Percentiles rank a stretch among this genome's conserved stretches.
Evolutionary conservation across 2,888 invertebrate genomes (phyloP).

Genomic region (Imbricaverruca yamaguchii): DNA sequence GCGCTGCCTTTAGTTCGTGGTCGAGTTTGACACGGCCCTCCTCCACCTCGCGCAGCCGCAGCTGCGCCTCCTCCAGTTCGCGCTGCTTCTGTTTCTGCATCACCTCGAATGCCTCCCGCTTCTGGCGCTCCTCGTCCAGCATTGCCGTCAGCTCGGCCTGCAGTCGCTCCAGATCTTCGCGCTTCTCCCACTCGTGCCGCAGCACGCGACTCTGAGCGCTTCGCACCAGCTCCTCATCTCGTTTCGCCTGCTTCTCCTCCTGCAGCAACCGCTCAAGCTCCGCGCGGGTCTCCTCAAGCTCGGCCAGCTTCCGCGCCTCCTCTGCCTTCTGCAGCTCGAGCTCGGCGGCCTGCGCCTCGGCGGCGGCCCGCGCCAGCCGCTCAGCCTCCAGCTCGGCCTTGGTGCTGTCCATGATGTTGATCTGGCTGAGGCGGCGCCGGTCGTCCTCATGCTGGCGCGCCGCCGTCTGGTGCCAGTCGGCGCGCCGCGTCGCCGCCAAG

Average conservation of each 20-base stretch:
- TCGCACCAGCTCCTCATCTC: conserved; percentile 68
- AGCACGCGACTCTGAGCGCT: conserved; percentile 48
- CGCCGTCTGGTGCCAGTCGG: conserved; percentile 45
- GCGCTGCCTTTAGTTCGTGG: conserved; percentile 58
- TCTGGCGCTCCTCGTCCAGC: conserved; percentile 63
- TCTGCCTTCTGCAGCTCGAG: conserved; percentile 60
- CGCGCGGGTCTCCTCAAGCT: conserved; percentile 60
- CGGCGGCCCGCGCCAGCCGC: conserved; percentile 33
- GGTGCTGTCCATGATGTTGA: conserved; percentile 48
- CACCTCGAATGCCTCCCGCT: conserved; percentile 64
- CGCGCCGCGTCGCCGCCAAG: conserved; percentile 49
- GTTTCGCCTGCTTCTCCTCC: conserved; percentile 74
- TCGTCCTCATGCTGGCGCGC: conserved; percentile 50
- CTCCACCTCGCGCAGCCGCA: conserved; percentile 60
- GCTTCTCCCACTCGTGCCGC: conserved; percentile 74
- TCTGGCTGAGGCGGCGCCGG: conserved; percentile 50
- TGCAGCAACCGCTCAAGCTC: conserved; percentile 63
- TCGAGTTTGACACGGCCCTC: conserved; percentile 61
- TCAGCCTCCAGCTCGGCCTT: conserved; percentile 46
- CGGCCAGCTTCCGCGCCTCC: conserved; percentile 63
- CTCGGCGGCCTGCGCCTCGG: conserved; percentile 50
- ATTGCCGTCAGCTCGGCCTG: conserved; percentile 66
- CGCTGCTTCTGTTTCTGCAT: conserved; percentile 62
- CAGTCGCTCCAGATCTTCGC: conserved; percentile 69
- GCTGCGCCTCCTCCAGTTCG: conserved; percentile 64